A percentile compares a stretch with the other conserved stretches of the same genome.
Conservation (phyloP, 2,113 vertebrate species). For the Stegostoma tigrinum region DNA sequence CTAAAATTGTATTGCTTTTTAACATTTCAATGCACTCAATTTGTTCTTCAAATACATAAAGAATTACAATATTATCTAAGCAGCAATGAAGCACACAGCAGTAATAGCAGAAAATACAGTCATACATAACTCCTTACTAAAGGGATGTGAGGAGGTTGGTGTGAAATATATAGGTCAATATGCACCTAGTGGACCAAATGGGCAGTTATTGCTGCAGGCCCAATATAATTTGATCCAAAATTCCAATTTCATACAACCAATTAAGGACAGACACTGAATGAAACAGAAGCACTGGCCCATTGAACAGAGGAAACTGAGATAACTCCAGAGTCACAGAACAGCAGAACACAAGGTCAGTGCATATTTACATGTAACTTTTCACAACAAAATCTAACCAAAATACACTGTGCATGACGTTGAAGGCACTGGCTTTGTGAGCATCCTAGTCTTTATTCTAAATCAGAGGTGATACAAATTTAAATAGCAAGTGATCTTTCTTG, state of each 20-base stretch:
- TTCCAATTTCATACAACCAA: neutral
- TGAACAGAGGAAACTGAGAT: neutral
- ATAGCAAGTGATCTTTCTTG: neutral
- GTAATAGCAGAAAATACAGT: neutral
- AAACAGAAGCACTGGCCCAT: neutral
- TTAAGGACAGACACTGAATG: neutral
- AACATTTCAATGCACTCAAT: neutral
- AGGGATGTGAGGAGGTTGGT: neutral
- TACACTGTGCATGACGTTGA: neutral
- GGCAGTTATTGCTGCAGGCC: neutral
- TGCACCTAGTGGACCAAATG: neutral
- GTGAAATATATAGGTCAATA: neutral
- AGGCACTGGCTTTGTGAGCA: neutral
- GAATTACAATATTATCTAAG: neutral
- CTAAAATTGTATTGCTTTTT: neutral
- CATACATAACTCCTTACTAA: neutral
- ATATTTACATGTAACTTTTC: neutral
- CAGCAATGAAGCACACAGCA: neutral
- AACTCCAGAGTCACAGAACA: neutral
- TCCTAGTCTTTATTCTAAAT: neutral
- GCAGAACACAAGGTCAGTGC: neutral
- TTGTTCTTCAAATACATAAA: neutral
- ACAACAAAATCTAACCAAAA: neutral
- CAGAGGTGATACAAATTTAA: neutral
- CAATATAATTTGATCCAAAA: neutral